phyloP scores from a whole-genome alignment of 2,113 vertebrate genomes.

The Thomomys bottae region DNA sequence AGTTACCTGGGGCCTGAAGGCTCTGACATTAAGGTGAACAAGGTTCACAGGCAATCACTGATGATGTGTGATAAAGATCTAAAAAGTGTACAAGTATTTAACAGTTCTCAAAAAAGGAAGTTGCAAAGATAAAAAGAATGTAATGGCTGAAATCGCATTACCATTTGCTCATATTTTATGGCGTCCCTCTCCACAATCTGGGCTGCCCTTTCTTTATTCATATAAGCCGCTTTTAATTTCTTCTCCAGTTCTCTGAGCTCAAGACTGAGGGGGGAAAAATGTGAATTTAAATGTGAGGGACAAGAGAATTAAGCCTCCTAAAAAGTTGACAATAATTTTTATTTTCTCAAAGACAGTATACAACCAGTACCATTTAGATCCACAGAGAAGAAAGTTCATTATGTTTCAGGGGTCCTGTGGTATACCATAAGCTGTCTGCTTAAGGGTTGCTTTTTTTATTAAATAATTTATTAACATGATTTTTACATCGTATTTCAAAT shows the following conservation, averaged over 20 bases:
- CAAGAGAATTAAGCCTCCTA: background rate
- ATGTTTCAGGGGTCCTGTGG: background rate
- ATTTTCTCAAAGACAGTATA: background rate
- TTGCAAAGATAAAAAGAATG: background rate
- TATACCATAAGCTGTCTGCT: background rate
- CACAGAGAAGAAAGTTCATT: background rate
- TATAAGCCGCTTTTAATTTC: constrained; percentile 92
- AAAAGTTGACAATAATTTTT: background rate
- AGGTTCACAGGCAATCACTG: background rate
- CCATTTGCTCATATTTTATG: constrained; percentile 88
- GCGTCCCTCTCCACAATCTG: constrained; percentile 94
- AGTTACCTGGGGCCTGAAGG: background rate
- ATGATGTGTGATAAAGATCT: background rate
- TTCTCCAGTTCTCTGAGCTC: constrained; percentile 94
- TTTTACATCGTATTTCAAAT: no score
- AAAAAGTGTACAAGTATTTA: background rate
- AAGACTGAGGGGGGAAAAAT: constrained; percentile 81
- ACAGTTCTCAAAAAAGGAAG: constrained; percentile 14
- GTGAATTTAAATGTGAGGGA: constrained; percentile 34
- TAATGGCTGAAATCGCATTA: constrained; percentile 79
- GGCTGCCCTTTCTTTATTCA: constrained; percentile 93
- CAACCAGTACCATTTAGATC: background rate
- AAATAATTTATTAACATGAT: no score
- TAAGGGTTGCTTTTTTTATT: background rate
- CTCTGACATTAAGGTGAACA: background rate